phyloP scores from a whole-genome alignment of 1,140 invertebrate species.

The Metopolophium dirhodum region DNA sequence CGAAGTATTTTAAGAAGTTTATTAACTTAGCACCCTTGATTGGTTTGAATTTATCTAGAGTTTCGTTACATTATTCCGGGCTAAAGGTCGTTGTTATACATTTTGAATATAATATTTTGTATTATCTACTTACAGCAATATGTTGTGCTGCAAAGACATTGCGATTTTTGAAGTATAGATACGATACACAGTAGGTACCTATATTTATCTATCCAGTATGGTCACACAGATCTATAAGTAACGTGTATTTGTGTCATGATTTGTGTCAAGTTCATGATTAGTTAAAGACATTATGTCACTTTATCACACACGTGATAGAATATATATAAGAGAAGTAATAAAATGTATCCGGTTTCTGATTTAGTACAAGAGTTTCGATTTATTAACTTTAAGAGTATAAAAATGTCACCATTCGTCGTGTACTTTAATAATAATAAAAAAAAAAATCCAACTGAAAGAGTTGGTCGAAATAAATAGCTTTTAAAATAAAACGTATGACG shows the following conservation, averaged over 20 bases:
- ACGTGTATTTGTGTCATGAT: not conserved
- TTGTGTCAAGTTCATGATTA: not conserved
- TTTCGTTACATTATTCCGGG: not conserved
- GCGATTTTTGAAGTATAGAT: not conserved
- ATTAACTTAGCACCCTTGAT: not conserved
- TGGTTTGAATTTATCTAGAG: not conserved
- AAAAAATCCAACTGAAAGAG: not conserved
- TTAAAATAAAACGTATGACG: not conserved
- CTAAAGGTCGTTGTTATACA: no score
- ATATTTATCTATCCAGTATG: not conserved
- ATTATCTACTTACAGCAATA: not conserved
- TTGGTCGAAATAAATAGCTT: not conserved
- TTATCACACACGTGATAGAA: not conserved
- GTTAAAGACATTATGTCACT: not conserved
- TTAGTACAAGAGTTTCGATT: conserved; percentile 4
- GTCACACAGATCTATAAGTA: not conserved
- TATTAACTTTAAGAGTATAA: conserved; percentile 1
- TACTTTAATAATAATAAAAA: not conserved
- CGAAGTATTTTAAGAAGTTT: not conserved
- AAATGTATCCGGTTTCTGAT: not conserved
- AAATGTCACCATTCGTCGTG: not conserved
- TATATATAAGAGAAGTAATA: not conserved
- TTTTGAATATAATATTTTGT: not conserved
- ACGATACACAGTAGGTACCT: no score
- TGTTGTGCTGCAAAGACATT: not conserved